Percentiles rank a stretch among this genome's conserved stretches.
phyloP scores from a whole-genome alignment of 2,797 vertebrate genomes.

The Carapus acus region DNA sequence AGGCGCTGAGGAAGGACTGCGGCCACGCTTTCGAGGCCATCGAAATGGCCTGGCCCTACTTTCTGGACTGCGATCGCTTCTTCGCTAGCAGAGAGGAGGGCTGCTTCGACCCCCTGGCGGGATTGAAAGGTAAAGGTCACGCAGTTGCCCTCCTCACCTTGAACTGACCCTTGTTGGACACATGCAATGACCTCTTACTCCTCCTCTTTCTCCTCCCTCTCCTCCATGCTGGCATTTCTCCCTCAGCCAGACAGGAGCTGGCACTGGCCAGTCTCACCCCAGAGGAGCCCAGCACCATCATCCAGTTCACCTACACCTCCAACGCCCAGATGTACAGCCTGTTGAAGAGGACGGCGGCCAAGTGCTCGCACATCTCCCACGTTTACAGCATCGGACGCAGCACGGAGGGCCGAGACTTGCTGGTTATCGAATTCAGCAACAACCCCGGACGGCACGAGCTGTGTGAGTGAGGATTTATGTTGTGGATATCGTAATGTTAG shows the following conservation, averaged over 20 bases:
- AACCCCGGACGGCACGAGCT: slow-evolving; percentile 91
- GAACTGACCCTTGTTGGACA: not conserved
- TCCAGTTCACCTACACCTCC: slow-evolving; percentile 85
- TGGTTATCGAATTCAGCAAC: slow-evolving; percentile 88
- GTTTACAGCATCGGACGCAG: slow-evolving; percentile 95
- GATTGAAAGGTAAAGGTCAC: slow-evolving; percentile 75
- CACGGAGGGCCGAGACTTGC: slow-evolving; percentile 85
- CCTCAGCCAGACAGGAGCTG: slow-evolving; percentile 69
- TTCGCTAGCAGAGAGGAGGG: slow-evolving; percentile 82
- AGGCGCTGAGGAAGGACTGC: slow-evolving; percentile 79
- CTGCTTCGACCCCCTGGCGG: slow-evolving; percentile 84
- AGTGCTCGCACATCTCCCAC: slow-evolving; percentile 82
- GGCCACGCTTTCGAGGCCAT: slow-evolving; percentile 85
- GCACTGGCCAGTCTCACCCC: slow-evolving; percentile 62
- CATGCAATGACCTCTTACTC: not conserved
- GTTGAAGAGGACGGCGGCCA: slow-evolving; percentile 82
- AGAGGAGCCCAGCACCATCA: slow-evolving; percentile 77
- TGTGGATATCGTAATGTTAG: too few relatives aligned
- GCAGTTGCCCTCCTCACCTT: not conserved
- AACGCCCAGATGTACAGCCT: slow-evolving; percentile 85
- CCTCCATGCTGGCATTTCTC: slow-evolving; percentile 8
- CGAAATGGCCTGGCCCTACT: slow-evolving; percentile 98
- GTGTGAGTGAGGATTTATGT: slow-evolving; percentile 82
- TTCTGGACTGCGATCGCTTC: slow-evolving; percentile 89
- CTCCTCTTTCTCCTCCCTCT: too few relatives aligned